Percentiles rank a stretch among this genome's conserved stretches.
Conservation (phyloP, 1,140 invertebrate species). For the Hylyphantes graminicola region DNA sequence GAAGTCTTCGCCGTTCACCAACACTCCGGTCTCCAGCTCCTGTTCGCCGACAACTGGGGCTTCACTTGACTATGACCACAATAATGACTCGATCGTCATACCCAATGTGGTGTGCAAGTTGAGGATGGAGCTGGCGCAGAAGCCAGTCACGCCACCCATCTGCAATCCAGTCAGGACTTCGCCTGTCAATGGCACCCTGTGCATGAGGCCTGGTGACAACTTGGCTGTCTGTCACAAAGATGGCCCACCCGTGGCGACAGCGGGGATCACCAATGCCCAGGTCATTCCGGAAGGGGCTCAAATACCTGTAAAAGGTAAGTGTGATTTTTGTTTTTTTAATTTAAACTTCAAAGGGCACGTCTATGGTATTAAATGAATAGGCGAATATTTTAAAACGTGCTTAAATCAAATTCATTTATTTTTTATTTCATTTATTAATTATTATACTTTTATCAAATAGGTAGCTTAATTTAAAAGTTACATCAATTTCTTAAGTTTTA, state of each 20-base stretch:
- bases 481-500: too few species aligned
- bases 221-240: conserved; percentile 29
- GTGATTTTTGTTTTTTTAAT: background rate
- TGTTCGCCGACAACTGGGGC: conserved; percentile 22
- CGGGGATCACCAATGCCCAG: conserved; percentile 22
- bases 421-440: too few species aligned
- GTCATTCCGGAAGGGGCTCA: conserved; percentile 16
- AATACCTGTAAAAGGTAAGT: conserved; percentile 47
- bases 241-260: background rate
- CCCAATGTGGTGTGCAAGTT: conserved; percentile 53
- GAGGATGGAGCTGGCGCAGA: conserved; percentile 40
- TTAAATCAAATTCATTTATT: too few species aligned
- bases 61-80: conserved; percentile 8
- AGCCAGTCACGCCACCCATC: conserved; percentile 38
- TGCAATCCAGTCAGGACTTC: conserved; percentile 30
- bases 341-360: background rate
- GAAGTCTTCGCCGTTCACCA: conserved; percentile 30
- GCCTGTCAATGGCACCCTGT: conserved; percentile 26
- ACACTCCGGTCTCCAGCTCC: conserved; percentile 32
- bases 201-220: conserved; percentile 37
- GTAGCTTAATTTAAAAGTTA: too few species aligned
- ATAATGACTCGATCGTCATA: conserved; percentile 30
- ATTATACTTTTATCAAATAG: too few species aligned
- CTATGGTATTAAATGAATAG: too few species aligned
- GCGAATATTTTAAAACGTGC: too few species aligned